Evolutionary conservation across 2,113 vertebrate genomes (phyloP), one percentile per base, ranked within the genome.

Genomic region (Nothocercus nigrocapillus): DNA sequence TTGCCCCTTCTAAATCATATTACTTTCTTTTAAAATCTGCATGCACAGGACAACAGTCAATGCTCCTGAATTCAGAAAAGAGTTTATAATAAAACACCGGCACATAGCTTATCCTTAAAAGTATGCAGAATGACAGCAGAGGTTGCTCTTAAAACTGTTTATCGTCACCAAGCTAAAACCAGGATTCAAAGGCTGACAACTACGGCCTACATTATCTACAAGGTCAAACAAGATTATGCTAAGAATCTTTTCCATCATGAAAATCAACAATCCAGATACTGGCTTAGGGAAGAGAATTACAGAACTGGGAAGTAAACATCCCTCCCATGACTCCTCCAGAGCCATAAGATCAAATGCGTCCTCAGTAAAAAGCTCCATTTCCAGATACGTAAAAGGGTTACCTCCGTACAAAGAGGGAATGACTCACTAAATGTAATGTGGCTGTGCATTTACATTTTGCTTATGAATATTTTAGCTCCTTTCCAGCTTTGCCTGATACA

Each of bases 181-280:
- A 61, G 56, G 21, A 67, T 72, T 8, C 54, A 40, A 49, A 51
- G 25, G 2, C 13, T 64, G 66, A 66, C 34, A 47, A 42, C 54
- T 13, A 3, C 1, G 8, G 45, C 58, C 40, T 45, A 12, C 4
- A 5, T 21, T 51, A 87, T 18, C 42, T 9, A 22, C 47, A 51
- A 42, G 32, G 77, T 74, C 90, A 70, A 68, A 38, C 45, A 28
- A 56, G 72, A 81, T 83, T 56, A 15, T 28, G 15, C 30, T 7
- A 27, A 30, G n/a, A 80, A 83, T 42, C 51, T 59, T n/a, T 49
- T 14, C 38, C 3, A 32, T 64, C 34, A 14, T 32, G 19, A 34
- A 84, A 64, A 56, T 51, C 51, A 70, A 45, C 75, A 85, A 79
- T 79, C 0, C 0, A 90, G 54, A 7, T 18, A 10, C 0, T 8